A percentile compares a stretch with the other conserved stretches of the same genome.
Evolutionary conservation across 2,888 invertebrate species (phyloP).

Genomic region (Cordilura impudica): DNA sequence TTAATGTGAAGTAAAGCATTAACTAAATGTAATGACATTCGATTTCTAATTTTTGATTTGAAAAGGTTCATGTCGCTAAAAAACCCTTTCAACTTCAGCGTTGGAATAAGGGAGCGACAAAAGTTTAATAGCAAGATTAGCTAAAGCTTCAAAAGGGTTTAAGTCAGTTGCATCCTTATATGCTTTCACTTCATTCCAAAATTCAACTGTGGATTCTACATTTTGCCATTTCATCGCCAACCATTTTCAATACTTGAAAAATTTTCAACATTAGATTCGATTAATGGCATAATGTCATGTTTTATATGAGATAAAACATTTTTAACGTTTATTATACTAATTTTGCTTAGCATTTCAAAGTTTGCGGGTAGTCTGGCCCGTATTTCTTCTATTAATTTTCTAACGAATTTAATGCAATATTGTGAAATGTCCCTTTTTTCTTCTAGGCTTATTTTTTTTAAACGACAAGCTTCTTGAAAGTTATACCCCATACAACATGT

Average conservation of each 20-base stretch:
- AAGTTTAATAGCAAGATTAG: too few species aligned
- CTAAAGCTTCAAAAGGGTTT: background rate
- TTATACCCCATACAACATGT: background rate
- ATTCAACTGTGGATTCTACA: background rate
- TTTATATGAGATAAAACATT: background rate
- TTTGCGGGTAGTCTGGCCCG: background rate
- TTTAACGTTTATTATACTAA: too few species aligned
- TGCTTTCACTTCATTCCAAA: background rate
- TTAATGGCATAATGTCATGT: background rate
- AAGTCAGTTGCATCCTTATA: too few species aligned
- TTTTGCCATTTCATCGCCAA: background rate
- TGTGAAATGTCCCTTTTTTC: background rate
- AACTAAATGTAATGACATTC: too few species aligned
- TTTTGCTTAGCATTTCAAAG: background rate
- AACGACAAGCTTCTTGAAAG: background rate
- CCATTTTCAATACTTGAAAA: too few species aligned
- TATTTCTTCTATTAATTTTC: slow-evolving; percentile 10
- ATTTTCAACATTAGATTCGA: background rate
- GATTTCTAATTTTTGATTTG: too few species aligned
- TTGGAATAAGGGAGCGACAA: too few species aligned
- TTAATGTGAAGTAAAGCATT: too few species aligned
- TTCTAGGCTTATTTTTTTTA: background rate
- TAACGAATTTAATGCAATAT: background rate
- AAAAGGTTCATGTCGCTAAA: too few species aligned
- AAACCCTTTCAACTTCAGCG: too few species aligned